These are phyloP conservation scores for Empis stercorea DNA, from an alignment of 2,888 invertebrate species.

Conservation along the genomic window DNA sequence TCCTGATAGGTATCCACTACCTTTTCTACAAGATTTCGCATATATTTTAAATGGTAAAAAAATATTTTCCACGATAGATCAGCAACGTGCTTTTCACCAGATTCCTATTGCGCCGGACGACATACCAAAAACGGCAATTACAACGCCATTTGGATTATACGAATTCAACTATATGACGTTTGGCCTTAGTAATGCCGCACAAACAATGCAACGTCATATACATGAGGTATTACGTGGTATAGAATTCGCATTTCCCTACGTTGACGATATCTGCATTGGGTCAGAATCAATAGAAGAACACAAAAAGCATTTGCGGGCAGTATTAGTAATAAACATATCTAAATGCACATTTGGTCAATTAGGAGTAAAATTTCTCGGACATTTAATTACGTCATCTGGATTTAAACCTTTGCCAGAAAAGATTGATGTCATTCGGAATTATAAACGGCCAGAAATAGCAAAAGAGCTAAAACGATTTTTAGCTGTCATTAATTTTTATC, in stretches of 20 bases:
- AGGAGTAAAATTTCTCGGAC: neutral
- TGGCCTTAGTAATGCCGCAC: neutral
- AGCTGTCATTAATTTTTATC: neutral
- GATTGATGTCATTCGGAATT: neutral
- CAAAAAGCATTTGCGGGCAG: too few species aligned
- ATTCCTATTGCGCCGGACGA: neutral
- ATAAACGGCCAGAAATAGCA: neutral
- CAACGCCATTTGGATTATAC: neutral
- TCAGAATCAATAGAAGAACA: neutral
- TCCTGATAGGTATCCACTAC: too few species aligned
- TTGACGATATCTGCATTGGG: neutral
- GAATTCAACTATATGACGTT: neutral
- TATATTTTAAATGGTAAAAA: neutral
- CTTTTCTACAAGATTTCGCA: slow-evolving; percentile 1
- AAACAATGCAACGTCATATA: neutral
- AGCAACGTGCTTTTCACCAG: neutral
- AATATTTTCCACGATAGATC: neutral
- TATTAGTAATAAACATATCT: neutral
- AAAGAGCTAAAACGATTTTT: neutral
- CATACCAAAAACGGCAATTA: neutral
- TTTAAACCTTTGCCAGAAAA: neutral
- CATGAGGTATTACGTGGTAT: neutral
- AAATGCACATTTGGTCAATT: neutral
- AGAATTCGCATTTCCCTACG: neutral
- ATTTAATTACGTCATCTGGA: neutral